Percentiles rank a stretch among this genome's conserved stretches.
These are phyloP conservation scores for Hemitrygon akajei DNA, from an alignment of 2,797 vertebrate species.

Conservation along the genomic window DNA sequence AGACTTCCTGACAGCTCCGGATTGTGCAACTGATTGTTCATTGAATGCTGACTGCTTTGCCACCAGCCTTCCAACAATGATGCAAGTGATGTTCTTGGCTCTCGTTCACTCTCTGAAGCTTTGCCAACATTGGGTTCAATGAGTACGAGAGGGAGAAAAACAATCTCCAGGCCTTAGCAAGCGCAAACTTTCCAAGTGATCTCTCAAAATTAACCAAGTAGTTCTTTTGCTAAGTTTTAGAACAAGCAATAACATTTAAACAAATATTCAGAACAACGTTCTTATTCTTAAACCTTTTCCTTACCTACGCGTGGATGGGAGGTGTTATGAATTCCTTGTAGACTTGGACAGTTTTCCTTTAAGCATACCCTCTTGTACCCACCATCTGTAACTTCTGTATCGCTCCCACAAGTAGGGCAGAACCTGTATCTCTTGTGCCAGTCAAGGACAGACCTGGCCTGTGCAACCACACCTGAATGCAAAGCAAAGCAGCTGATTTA, in stretches of 20 bases:
- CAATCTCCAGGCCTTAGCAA: no score
- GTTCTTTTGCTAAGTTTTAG: background rate
- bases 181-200: background rate
- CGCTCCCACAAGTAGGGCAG: conserved; percentile 81
- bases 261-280: background rate
- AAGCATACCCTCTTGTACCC: conserved; percentile 83
- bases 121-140: background rate
- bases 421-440: conserved; percentile 81
- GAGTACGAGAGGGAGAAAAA: background rate
- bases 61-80: background rate
- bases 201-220: background rate
- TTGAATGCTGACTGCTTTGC: no score
- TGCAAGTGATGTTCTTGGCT: background rate
- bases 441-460: conserved; percentile 79
- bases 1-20: background rate
- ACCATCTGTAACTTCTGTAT: conserved; percentile 69
- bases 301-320: conserved; percentile 88
- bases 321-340: conserved; percentile 81
- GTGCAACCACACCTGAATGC: conserved; percentile 73
- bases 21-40: background rate
- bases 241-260: background rate
- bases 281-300: conserved; percentile 40
- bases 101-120: background rate
- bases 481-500: background rate
- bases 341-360: conserved; percentile 69